Base-by-base conservation (phyloP, 2,888 invertebrate species). In the Oegoconia quadripuncta region DNA sequence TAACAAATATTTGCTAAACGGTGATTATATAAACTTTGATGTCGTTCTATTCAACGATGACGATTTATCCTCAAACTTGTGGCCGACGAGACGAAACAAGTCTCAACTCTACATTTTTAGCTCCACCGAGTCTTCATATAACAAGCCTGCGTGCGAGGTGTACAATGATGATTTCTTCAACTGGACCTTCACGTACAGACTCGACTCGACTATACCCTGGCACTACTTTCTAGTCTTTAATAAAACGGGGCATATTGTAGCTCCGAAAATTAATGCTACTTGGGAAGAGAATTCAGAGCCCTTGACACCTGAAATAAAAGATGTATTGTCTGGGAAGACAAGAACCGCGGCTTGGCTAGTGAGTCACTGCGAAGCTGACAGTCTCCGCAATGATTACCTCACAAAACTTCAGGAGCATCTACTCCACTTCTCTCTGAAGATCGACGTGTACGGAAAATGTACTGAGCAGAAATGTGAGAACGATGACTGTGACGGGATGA, bases 141-240 rank as follows among this genome's bases (percentile, higher is more conserved):
- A 54, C 23, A 28, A 33, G 6, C 70, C 74, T 5, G 70, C 66
- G 11, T 77, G 80, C 47, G 66, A 72, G 31, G n/a, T 61, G n/a
- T 44, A 48, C 23, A 58, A 59, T 33, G 77, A 76, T 23, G 46
- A 63, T 26, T 79, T 65, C 50, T 79, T 70, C 55, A 76, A 79
- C 49, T 74, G 67, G 71, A 79, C 78, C 3, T 66, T 73, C 37
- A 79, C 78, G 0, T 71, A 71, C 41, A 62, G 70, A 36, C 50
- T 80, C 0, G 71, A 77, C 41, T 79, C 78, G 0, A 72, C 78
- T 46, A 31, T 77, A n/a, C 39, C 54, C 5, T 76, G 72, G 74
- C 61, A 47, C 39, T 68, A 70, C 44, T 64, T 81, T 42, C 36
- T 59, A 1, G 69, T 81, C 9, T 57, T 59, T 23, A 59, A 77